phyloP scores from a whole-genome alignment of 2,888 invertebrate genomes.

The Dicyrtomina minuta region DNA sequence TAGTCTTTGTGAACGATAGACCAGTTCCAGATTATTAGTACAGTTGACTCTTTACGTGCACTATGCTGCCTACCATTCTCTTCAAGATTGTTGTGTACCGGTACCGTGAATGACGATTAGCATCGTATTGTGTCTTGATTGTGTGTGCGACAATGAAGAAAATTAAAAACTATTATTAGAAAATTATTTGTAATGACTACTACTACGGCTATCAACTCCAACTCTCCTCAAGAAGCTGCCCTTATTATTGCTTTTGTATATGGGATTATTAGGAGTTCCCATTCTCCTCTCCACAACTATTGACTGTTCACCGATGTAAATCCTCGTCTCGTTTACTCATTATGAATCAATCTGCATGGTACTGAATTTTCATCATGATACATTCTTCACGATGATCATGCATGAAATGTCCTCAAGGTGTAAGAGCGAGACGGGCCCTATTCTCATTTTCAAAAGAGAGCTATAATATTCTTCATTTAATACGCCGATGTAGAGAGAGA shows the following conservation, averaged over 20 bases:
- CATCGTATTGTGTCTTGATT: constrained; percentile 12
- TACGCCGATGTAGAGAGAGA: not conserved
- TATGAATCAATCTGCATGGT: constrained; percentile 23
- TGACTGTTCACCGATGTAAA: not conserved
- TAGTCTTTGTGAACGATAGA: not conserved
- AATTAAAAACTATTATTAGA: constrained; percentile 21
- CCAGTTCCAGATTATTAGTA: constrained; percentile 22
- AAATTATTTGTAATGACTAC: too few species aligned
- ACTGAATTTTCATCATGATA: constrained; percentile 12
- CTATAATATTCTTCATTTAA: not conserved
- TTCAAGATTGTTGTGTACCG: too few species aligned
- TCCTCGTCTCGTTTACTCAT: constrained; percentile 18
- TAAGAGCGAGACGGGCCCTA: not conserved
- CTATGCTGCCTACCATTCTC: not conserved
- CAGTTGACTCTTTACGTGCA: constrained; percentile 13
- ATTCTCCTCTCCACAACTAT: too few species aligned
- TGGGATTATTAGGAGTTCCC: constrained; percentile 12
- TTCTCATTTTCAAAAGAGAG: too few species aligned
- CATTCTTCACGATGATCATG: constrained; percentile 9
- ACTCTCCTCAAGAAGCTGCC: not conserved
- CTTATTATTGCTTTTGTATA: not conserved
- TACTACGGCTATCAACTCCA: constrained; percentile 8
- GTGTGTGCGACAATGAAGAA: constrained; percentile 24
- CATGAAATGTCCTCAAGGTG: constrained; percentile 24
- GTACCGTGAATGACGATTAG: not conserved